phyloP scores from a whole-genome alignment of 2,113 vertebrate species.

The Clarias magur region DNA sequence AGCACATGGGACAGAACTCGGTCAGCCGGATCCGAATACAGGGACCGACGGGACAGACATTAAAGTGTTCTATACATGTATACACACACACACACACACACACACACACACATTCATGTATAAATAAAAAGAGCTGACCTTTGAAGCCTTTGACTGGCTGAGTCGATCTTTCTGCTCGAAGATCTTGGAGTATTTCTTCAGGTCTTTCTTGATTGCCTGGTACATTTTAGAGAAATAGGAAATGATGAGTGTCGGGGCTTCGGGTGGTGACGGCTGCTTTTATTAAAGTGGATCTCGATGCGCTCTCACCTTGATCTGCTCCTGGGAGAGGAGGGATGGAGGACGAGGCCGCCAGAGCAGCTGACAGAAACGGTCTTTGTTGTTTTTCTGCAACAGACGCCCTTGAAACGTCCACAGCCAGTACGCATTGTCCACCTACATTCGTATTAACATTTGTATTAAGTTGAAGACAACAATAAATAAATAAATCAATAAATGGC shows the following conservation, averaged over 20 bases:
- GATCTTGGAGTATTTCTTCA: slow-evolving; percentile 98
- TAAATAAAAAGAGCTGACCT: slow-evolving; percentile 74
- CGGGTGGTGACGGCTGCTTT: background rate
- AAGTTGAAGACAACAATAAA: background rate
- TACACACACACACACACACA: too few relatives aligned
- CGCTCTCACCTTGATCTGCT: slow-evolving; percentile 85
- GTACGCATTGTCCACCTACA: slow-evolving; percentile 95
- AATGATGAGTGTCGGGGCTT: background rate
- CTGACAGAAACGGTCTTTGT: slow-evolving; percentile 96
- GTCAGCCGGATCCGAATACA: background rate
- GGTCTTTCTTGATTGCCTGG: slow-evolving; percentile 95
- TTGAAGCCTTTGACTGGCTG: slow-evolving; percentile 98
- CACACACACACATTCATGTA: too few relatives aligned
- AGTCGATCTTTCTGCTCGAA: slow-evolving; percentile 99
- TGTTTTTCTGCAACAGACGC: slow-evolving; percentile 96
- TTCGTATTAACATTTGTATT: background rate
- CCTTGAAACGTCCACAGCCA: slow-evolving; percentile 99
- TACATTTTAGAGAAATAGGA: background rate
- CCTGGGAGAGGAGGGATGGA: slow-evolving; percentile 80
- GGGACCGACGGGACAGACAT: background rate
- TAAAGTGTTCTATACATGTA: background rate
- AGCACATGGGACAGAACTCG: background rate
- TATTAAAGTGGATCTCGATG: background rate
- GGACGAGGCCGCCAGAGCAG: slow-evolving; percentile 95
- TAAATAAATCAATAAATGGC: background rate